Conservation (phyloP, 2,888 invertebrate species). For the Mongoloraphidia duomilia region DNA sequence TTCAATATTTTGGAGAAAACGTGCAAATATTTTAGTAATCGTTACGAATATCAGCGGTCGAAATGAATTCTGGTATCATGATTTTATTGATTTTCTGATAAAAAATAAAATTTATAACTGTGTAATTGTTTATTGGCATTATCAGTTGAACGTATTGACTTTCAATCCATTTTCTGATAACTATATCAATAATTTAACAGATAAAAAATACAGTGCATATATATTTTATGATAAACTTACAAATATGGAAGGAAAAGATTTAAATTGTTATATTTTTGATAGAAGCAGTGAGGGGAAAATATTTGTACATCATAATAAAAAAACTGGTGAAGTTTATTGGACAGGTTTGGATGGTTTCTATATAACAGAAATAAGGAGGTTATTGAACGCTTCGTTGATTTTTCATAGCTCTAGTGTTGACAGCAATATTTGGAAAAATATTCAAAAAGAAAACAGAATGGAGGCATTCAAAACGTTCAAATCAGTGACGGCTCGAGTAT, state of each 20-base stretch:
- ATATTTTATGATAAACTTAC: conserved; percentile 23
- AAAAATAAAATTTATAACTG: not conserved
- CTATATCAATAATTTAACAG: not conserved
- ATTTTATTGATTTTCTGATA: not conserved
- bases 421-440: not conserved
- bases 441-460: not conserved
- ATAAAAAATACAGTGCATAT: conserved; percentile 4
- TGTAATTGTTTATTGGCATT: not conserved
- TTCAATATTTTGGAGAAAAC: not conserved
- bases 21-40: not conserved
- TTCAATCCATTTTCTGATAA: not conserved
- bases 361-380: no score
- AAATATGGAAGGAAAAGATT: conserved; percentile 21
- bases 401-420: no score
- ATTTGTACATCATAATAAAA: not conserved
- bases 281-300: not conserved
- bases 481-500: not conserved
- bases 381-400: no score
- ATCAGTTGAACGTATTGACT: not conserved
- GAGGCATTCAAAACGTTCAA: not conserved
- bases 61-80: not conserved
- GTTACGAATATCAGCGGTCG: not conserved
- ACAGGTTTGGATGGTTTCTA: no score
- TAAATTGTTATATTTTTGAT: not conserved
- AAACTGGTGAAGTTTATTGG: no score